Base-by-base conservation (phyloP, 2,888 invertebrate genomes). In the Aspidapion aeneum region DNA sequence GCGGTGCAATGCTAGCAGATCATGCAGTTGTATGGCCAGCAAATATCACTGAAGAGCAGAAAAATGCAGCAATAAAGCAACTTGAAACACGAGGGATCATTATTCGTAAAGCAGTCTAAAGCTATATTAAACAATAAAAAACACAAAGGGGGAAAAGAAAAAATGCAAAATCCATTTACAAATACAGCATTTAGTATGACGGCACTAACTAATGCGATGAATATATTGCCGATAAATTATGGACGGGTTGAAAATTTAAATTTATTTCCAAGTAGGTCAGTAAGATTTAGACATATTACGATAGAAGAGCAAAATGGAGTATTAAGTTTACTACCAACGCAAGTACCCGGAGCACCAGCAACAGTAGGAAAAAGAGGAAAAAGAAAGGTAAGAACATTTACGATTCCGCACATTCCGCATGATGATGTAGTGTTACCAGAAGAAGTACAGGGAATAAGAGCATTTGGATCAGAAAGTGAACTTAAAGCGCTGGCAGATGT, bases 311-410 rank as follows among this genome's bases (percentile, higher is more conserved):
- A n/a, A n/a, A n/a, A n/a, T n/a, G n/a, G n/a, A n/a, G n/a, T n/a
- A n/a, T n/a, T n/a, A n/a, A n/a, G n/a, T n/a, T n/a, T n/a, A 59
- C 20, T 59, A 51, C 52, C 59, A 59, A 59, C 59, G 51, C 59
- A 59, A 59, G 59, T 59, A 54, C 59, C 59, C 2, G 59, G 59
- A 48, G 58, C 58, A 48, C 58, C 58, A 58, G 58, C 58, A 58
- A 58, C 58, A 58, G 35, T 58, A 58, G 58, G 58, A 58, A 58
- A 58, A 58, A 48, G 58, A 48, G 58, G 58, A 48, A 58, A 58
- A 58, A 58, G 58, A 58, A 58, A 58, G 58, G 58, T 58, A 58
- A 58, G 58, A 58, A 58, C 58, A 58, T 58, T 58, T 58, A 58
- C 58, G 58, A 35, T 58, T 58, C 58, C 58, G 17, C 58, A 58